Base-by-base conservation (phyloP, 2,888 invertebrate species). In the Chaetogeoica ovagalla region DNA sequence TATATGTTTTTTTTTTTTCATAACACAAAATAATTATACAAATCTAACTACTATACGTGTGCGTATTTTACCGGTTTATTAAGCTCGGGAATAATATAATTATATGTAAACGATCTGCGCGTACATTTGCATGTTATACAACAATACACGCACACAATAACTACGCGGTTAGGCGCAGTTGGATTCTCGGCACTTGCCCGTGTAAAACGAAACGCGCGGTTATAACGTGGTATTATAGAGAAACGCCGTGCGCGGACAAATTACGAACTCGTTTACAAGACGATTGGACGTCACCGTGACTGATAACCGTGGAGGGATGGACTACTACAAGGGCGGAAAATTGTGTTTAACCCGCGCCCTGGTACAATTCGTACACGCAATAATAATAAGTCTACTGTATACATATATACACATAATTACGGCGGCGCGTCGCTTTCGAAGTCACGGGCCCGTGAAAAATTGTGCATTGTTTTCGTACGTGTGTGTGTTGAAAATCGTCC, bases 401-500 rank as follows among this genome's bases (percentile, higher is more conserved):
- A 68, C 75, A 30, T 23, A 63, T 30, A 30, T 23, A 63, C 4
- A 30, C 30, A 30, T 30, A 30, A 30, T 30, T 30, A 30, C 30
- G 30, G 30, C 30, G 30, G 30, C 30, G 30, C 30, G 30, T 70
- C 79, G 39, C 70, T 79, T 71, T 79, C 17, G 19, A 71, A 79
- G 79, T 63, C 71, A 79, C 79, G 55, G 55, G 63, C 57, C 79
- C 79, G 63, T 79, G 79, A 79, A 79, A 79, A 79, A 79, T 79
- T 71, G 39, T 63, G 39, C n/a, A 63, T 79, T 79, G 63, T 79
- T 70, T 79, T 70, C 60, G 11, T 62, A 48, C 21, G 43, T n/a
- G 8, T 60, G 30, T 57, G 19, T 37, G 60, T 52, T 70, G 52
- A 17, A 69, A 69, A 77, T 69, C 21, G 57, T 70, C 43, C 43